A percentile compares a stretch with the other conserved stretches of the same genome.
These are phyloP conservation scores for Myopa testacea DNA, from an alignment of 2,888 invertebrate genomes.

Conservation along the genomic window DNA sequence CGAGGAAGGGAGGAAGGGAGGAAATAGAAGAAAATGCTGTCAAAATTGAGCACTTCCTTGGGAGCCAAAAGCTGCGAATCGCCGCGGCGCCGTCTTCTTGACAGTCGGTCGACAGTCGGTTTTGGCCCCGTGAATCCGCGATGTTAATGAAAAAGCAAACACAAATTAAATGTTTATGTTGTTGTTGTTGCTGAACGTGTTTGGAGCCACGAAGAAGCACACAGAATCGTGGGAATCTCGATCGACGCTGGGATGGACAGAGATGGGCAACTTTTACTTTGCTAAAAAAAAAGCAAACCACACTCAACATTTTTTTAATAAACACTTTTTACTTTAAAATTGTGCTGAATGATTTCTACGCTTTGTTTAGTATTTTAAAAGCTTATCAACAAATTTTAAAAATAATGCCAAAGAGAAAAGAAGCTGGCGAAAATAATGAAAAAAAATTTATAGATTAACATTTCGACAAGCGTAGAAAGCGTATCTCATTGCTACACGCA, in stretches of 20 bases:
- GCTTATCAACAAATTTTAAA: not conserved
- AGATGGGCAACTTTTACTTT: too few relatives aligned
- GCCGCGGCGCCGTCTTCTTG: not conserved
- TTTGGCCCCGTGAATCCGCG: not conserved
- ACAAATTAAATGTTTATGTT: not conserved
- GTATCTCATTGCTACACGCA: not conserved
- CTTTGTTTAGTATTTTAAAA: not conserved
- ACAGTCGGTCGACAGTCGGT: not conserved
- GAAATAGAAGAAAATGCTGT: not conserved
- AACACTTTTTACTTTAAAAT: not conserved
- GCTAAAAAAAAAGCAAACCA: too few relatives aligned
- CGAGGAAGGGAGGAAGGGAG: not conserved
- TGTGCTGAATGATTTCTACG: not conserved
- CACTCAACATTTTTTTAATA: too few relatives aligned
- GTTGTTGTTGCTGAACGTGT: not conserved
- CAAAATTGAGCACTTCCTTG: not conserved
- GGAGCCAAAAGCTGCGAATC: not conserved
- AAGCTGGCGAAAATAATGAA: not conserved
- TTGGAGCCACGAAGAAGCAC: not conserved
- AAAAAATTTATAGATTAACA: not conserved
- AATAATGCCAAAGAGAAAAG: not conserved
- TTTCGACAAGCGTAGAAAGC: not conserved
- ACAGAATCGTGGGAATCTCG: not conserved
- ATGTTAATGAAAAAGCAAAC: slow-evolving; percentile 5
- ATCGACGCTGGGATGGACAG: not conserved